Conservation (phyloP, 2,888 invertebrate species). For the Alitta virens region DNA sequence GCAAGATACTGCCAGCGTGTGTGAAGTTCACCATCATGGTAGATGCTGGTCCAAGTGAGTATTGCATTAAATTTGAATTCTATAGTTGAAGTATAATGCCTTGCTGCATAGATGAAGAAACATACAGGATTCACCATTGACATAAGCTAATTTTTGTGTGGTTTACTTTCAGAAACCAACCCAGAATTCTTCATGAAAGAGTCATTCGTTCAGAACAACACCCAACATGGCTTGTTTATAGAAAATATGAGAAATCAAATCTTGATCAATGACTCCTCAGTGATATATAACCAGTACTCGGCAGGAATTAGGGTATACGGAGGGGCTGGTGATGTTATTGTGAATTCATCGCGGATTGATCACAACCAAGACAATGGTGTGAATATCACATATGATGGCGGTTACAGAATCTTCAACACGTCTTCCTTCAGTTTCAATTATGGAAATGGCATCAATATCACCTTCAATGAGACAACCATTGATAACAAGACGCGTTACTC, state of each 20-base stretch:
- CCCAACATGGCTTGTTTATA: constrained; percentile 90
- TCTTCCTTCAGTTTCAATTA: constrained; percentile 80
- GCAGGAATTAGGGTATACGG: constrained; percentile 85
- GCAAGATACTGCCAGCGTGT: constrained; percentile 69
- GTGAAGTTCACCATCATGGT: constrained; percentile 75
- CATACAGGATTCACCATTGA: too few relatives aligned
- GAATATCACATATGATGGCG: constrained; percentile 93
- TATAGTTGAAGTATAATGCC: too few relatives aligned
- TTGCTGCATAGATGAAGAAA: too few relatives aligned
- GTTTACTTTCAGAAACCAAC: constrained; percentile 22
- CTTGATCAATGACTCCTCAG: constrained; percentile 78
- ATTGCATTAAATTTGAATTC: constrained; percentile 32
- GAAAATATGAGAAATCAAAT: constrained; percentile 86
- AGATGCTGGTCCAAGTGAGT: constrained; percentile 69
- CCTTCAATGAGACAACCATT: constrained; percentile 41
- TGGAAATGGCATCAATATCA: constrained; percentile 64
- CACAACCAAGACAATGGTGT: constrained; percentile 76
- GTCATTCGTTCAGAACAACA: constrained; percentile 82
- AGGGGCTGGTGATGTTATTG: constrained; percentile 91
- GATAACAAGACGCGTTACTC: constrained; percentile 48
- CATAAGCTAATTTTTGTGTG: too few relatives aligned
- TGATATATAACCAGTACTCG: constrained; percentile 73
- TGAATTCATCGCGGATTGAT: constrained; percentile 84
- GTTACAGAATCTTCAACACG: constrained; percentile 85
- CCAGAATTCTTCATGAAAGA: constrained; percentile 68